Base-by-base conservation (phyloP, 2,113 vertebrate species). In the Percina caprodes region DNA sequence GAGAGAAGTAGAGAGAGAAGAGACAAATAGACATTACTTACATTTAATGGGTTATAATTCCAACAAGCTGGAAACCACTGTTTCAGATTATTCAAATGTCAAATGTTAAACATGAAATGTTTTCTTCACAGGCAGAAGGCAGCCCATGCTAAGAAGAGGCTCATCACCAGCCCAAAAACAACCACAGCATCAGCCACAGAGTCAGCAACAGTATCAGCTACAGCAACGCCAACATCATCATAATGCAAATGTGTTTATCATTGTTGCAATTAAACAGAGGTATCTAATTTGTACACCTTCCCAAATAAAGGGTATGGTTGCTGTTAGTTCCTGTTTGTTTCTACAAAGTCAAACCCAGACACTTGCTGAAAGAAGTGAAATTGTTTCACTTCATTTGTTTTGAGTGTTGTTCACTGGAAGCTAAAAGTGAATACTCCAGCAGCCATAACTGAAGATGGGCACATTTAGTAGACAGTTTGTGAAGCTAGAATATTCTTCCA, bases 191-290 rank as follows among this genome's bases (percentile, higher is more conserved):
- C 26, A 0, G 7, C 12, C 42, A 15, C 33, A 39, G 0, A 4
- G 11, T 0, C 12, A 0, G 1, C 30, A 0, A 0, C 46, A 69
- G 5, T 2, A 1, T 2, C 33, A 14, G 12, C 10, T 5, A 23
- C 30, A 4, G 14, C 0, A 1, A 1, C 0, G 0, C 9, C 23
- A 33, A 15, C 13, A 6, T 11, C 49, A 8, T 19, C 8, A 9
- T 39, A 35, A 33, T 66, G 13, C 23, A 54, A n/a, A 26, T 19
- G 1, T 26, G n/a, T 26, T 11, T 11, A 18, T 49, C 21, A 15
- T 42, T 4, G 0, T 19, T 23, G 6, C 42, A 19, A 16, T 16
- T 13, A 21, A 48, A 56, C 49, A 3, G 2, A 46, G 9, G 1
- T 3, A 18, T 35, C 30, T 14, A 21, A 0, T 39, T 39, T 19